Evolutionary conservation across 2,888 invertebrate species (phyloP), one percentile per base, ranked within the genome.

Genomic region (Disparrhopalites patrizii): DNA sequence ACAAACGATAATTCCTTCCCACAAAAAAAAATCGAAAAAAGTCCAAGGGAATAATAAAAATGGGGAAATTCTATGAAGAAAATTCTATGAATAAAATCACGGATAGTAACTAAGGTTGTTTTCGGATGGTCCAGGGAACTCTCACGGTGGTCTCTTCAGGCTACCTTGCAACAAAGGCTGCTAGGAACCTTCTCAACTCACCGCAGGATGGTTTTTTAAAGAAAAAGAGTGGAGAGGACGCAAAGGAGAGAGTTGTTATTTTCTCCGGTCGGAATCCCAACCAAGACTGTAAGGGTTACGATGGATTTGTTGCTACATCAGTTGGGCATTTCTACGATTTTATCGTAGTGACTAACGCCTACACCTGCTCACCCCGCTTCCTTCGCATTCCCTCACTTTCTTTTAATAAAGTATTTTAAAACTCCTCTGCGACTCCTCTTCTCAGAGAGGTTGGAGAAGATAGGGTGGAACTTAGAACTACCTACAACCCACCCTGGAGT

Each of bases 291-390:
- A 4, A 31, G 7, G n/a, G 61, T n/a, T 25, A 28, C 47, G 43
- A 27, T 40, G 30, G 13, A 33, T 51, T 50, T 18, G 31, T 52
- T 33, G 18, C 27, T 50, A 43, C 15, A 40, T 47, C 47, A 47
- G 31, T 54, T 51, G 61, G 61, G 27, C 61, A 61, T 23, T 61
- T 61, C 15, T 51, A 50, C 7, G 61, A 50, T 61, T 51, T 61
- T 51, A 51, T 61, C 31, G 61, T 28, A 25, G 61, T 52, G 36
- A 51, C 43, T 56, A 36, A 28, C 61, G 61, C 61, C 61, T 61
- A 61, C 61, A 61, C 36, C 60, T 31, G 30, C 18, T 54, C 30
- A 15, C 31, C 52, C 47, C 7, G 47, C 47, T 23, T n/a, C n/a
- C n/a, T n/a, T n/a, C n/a, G n/a, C 5, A 3, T 7, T 47, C n/a